These are phyloP conservation scores for Trinorchestia longiramus DNA, from an alignment of 1,140 invertebrate species.

Conservation along the genomic window DNA sequence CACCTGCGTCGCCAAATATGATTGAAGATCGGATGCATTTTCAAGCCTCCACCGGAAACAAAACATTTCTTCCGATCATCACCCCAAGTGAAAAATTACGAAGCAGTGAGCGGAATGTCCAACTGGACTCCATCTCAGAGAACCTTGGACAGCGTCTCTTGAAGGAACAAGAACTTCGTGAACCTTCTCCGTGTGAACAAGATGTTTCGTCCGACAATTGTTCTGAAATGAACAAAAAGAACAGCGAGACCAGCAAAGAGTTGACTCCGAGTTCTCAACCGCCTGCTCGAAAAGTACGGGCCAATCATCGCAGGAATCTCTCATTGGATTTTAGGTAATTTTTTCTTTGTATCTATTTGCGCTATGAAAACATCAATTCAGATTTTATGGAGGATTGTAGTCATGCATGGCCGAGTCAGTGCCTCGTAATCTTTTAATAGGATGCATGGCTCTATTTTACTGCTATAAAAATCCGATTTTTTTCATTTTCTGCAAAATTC, in stretches of 20 bases:
- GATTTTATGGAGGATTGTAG: background rate
- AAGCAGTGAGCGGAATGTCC: background rate
- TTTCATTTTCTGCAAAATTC: background rate
- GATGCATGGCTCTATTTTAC: background rate
- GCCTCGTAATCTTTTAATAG: background rate
- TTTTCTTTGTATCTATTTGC: background rate
- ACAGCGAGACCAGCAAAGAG: background rate
- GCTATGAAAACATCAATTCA: background rate
- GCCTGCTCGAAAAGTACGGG: background rate
- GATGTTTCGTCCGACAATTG: background rate
- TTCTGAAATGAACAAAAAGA: conserved; percentile 38
- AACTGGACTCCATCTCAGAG: background rate
- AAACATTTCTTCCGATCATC: background rate
- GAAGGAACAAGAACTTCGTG: background rate
- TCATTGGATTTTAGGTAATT: conserved; percentile 42
- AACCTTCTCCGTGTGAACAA: background rate
- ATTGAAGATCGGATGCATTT: background rate
- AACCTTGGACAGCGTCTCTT: background rate
- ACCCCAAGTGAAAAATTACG: background rate
- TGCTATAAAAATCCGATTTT: background rate
- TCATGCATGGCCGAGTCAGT: background rate
- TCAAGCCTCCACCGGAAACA: background rate
- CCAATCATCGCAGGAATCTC: conserved; percentile 38
- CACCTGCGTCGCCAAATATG: conserved; percentile 1
- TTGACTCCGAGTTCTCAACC: background rate